phyloP scores from a whole-genome alignment of 2,888 invertebrate genomes.

The Dinocampus coccinellae region DNA sequence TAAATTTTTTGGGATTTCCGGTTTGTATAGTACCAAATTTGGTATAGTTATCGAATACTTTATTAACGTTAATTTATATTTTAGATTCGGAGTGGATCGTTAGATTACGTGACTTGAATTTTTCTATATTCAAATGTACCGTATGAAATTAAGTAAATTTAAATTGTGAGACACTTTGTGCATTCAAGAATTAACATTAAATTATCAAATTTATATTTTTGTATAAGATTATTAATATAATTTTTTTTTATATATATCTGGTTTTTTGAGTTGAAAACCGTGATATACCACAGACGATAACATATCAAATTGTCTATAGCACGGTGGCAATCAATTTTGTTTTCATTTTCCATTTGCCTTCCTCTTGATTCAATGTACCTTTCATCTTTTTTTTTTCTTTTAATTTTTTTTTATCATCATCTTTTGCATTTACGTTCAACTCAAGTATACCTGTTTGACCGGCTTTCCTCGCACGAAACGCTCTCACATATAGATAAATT shows the following conservation, averaged over 20 bases:
- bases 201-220: too few relatives aligned
- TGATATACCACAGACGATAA: too few relatives aligned
- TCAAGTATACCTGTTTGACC: background rate
- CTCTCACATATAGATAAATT: background rate
- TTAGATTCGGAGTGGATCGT: background rate
- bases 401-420: too few relatives aligned
- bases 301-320: too few relatives aligned
- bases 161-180: background rate
- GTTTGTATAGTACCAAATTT: background rate
- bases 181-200: too few relatives aligned
- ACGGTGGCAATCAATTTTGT: too few relatives aligned
- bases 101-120: background rate
- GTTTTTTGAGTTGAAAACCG: too few relatives aligned
- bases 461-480: background rate
- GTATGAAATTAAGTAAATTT: slow-evolving; percentile 2
- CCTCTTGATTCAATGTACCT: too few relatives aligned
- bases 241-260: too few relatives aligned
- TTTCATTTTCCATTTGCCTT: too few relatives aligned
- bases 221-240: too few relatives aligned
- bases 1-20: background rate
- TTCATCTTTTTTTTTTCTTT: too few relatives aligned
- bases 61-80: background rate
- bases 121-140: slow-evolving; percentile 12
- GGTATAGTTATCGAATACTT: background rate
- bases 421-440: background rate